Evolutionary conservation across 2,888 invertebrate genomes (phyloP), one percentile per base, ranked within the genome.

Genomic region (Drosophila flavopinicola): DNA sequence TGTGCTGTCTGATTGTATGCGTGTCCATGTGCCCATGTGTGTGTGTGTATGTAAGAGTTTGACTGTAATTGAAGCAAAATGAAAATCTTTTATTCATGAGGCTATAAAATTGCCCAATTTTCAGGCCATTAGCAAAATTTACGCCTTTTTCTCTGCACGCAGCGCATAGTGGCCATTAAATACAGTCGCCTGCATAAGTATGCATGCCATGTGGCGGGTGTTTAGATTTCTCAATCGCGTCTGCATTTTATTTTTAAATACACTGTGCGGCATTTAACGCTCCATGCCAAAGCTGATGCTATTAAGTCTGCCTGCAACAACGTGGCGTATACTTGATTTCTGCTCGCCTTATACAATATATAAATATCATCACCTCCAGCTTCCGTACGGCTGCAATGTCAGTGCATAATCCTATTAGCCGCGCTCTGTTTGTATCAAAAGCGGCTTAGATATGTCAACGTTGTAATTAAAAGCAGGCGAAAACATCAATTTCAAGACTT

Each of bases 91-190:
- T 89, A 89, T 89, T 89, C 89, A 89, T 89, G 87, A 89, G 88
- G 89, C 89, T 88, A 89, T 89, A 89, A 89, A 89, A 89, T 89
- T 89, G 88, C 88, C 89, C 89, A 89, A 89, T 89, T 89, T 89
- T 89, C 89, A 88, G 89, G 85, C 88, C 88, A 89, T 89, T 89
- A 89, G 88, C 88, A 89, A 89, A 89, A 89, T 89, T 89, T 89
- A 89, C 89, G 89, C 88, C 89, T 88, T 89, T 88, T 88, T 88
- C 70, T 76, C 69, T 75, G 76, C 73, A 76, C 69, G 69, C 85
- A 84, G 80, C 80, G 67, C 85, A 78, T 84, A 82, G 80, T 82
- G 80, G 75, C 80, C 85, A 82, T 82, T 82, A 82, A 82, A 80
- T 69, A 80, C 84, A 80, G 79, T 79, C 84, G 80, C 84, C 69